phyloP scores from a whole-genome alignment of 2,797 vertebrate species.

The Lithobates sylvaticus region DNA sequence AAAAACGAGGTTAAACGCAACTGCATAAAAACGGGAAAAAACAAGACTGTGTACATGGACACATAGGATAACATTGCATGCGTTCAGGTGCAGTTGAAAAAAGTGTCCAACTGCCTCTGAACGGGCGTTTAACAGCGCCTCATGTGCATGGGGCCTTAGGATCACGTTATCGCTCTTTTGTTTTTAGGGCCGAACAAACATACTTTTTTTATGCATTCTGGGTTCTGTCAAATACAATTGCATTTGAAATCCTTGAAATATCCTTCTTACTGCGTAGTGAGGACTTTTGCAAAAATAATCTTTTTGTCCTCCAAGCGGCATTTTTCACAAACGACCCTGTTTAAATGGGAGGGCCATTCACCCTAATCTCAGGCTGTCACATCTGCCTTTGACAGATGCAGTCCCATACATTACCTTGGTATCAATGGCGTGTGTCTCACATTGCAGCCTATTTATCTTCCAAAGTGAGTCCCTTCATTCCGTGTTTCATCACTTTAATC shows the following conservation, averaged over 20 bases:
- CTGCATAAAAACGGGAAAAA: too few species aligned
- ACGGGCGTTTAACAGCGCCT: too few species aligned
- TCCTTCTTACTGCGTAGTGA: neutral
- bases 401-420: constrained; percentile 12
- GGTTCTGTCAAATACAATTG: neutral
- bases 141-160: too few species aligned
- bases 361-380: constrained; percentile 14
- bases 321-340: constrained; percentile 13
- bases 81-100: too few species aligned
- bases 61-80: too few species aligned
- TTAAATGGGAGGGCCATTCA: constrained; percentile 6
- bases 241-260: neutral
- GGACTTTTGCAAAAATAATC: neutral
- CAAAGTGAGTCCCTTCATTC: constrained; percentile 17
- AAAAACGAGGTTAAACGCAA: too few species aligned
- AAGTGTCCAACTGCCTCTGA: too few species aligned
- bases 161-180: too few species aligned
- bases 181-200: too few species aligned
- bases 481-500: constrained; percentile 33
- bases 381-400: constrained; percentile 29
- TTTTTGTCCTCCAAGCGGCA: neutral
- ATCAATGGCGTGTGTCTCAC: constrained; percentile 21
- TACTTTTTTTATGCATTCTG: too few species aligned
- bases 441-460: constrained; percentile 42
- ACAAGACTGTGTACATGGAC: too few species aligned